Evolutionary conservation across 1,140 invertebrate genomes (phyloP).

Genomic region (Drosophila tani): DNA sequence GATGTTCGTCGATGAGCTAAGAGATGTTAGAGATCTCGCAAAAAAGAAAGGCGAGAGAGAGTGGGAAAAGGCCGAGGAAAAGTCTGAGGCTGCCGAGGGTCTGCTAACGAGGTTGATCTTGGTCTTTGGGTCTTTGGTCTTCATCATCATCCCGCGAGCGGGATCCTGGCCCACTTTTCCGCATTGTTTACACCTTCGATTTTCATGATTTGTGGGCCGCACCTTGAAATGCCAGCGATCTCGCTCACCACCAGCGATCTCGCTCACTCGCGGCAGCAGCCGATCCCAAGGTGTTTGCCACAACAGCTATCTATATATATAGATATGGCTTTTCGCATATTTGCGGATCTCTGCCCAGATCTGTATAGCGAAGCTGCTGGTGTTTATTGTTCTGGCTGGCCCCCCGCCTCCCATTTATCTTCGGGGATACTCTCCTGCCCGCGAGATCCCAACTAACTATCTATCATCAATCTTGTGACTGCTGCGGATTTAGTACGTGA

Average conservation of each 20-base stretch:
- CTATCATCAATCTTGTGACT: conserved; percentile 34
- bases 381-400: conserved; percentile 65
- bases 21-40: background rate
- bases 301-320: conserved; percentile 13
- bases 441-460: conserved; percentile 27
- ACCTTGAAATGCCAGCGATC: conserved; percentile 71
- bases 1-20: conserved; percentile 21
- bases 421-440: conserved; percentile 9
- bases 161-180: conserved; percentile 27
- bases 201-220: conserved; percentile 72
- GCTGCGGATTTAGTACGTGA: conserved; percentile 21
- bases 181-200: conserved; percentile 81
- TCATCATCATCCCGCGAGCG: conserved; percentile 8
- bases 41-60: conserved; percentile 3
- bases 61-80: background rate
- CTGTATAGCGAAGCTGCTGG: conserved; percentile 48
- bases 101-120: conserved; percentile 64
- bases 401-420: conserved; percentile 32
- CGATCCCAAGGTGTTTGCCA: conserved; percentile 42
- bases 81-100: conserved; percentile 14
- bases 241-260: conserved; percentile 3
- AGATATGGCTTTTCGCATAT: conserved; percentile 15
- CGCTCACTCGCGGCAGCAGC: conserved; percentile 30
- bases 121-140: conserved; percentile 14
- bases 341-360: conserved; percentile 33